A percentile compares a stretch with the other conserved stretches of the same genome.
Evolutionary conservation across 1,140 invertebrate genomes (phyloP).

Genomic region (Nomia melanderi): DNA sequence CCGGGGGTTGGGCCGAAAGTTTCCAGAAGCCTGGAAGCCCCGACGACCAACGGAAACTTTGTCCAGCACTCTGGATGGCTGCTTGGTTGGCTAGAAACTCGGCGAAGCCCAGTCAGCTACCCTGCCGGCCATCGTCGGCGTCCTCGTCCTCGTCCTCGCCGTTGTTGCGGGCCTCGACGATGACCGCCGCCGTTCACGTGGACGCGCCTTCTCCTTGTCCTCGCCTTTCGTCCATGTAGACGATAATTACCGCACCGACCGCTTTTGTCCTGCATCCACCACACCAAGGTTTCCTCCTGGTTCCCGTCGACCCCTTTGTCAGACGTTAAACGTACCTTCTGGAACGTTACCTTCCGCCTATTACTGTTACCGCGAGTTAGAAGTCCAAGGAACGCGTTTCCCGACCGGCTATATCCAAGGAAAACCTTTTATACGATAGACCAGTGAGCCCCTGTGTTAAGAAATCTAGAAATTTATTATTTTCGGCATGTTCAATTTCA

Average conservation of each 20-base stretch:
- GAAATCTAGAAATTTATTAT: too few relatives aligned
- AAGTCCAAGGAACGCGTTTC: slow-evolving; percentile 12
- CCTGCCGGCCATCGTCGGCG: slow-evolving; percentile 55
- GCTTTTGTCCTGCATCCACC: slow-evolving; percentile 71
- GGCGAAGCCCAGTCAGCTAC: slow-evolving; percentile 76
- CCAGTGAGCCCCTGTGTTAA: not conserved
- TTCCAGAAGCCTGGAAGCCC: slow-evolving; percentile 68
- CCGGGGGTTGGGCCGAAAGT: slow-evolving; percentile 71
- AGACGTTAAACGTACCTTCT: slow-evolving; percentile 51
- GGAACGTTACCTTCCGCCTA: slow-evolving; percentile 63
- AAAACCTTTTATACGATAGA: slow-evolving; percentile 1
- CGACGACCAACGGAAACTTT: slow-evolving; percentile 69
- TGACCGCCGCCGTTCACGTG: slow-evolving; percentile 61
- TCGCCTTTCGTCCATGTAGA: slow-evolving; percentile 54
- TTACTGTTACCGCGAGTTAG: slow-evolving; percentile 47
- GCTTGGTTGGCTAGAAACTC: slow-evolving; percentile 75
- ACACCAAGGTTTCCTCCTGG: slow-evolving; percentile 61
- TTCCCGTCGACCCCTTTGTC: slow-evolving; percentile 68
- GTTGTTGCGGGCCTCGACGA: slow-evolving; percentile 22
- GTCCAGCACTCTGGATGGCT: slow-evolving; percentile 67
- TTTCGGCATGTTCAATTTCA: too few relatives aligned
- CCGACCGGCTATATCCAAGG: not conserved
- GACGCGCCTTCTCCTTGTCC: slow-evolving; percentile 49
- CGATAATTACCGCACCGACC: slow-evolving; percentile 73
- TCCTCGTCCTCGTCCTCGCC: slow-evolving; percentile 27